Evolutionary conservation across 2,888 invertebrate species (phyloP), one percentile per base, ranked within the genome.

Genomic region (Eristalinus aeneus): DNA sequence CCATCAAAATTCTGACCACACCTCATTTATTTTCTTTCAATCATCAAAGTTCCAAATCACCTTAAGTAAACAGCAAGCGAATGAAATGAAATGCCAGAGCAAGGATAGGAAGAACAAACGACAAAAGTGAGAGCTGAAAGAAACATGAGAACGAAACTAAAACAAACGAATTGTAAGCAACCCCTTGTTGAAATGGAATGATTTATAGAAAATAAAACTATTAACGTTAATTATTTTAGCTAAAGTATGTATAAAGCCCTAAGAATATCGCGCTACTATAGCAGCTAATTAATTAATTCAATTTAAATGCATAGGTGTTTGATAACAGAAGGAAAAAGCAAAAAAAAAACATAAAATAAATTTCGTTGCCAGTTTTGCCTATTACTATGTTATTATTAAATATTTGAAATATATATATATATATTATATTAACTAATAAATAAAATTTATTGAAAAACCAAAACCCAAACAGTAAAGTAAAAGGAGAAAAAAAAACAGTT

Each of bases 351-450:
- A 77, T 67, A 85, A 53, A 64, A 90, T 89, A 90, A 88, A 90
- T 91, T 91, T 91, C 91, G 91, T 91, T 91, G 91, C 91, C 91
- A 92, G 92, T 92, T 92, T 92, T 92, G 92, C 92, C 92, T 92
- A 91, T 92, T 91, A 90, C 90, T 87, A 87, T 82, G 91, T 91
- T 91, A 92, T 91, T 91, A 92, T 92, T 92, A 90, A 92, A 90
- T 90, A 89, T 89, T 86, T 89, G 77, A 89, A 88, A 89, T 88
- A 88, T 89, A 87, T 88, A 88, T 83, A 75, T 74, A 46, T 73
- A 86, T 78, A 86, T 77, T 82, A 86, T 86, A 86, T 86, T 86
- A 78, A 82, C 76, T 78, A 82, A 82, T 86, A 86, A 86, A 86
- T 86, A 61, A 86, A 86, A 86, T 86, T 86, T 86, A 86, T 86